These are phyloP conservation scores for Bradypodion ventrale DNA, from an alignment of 2,797 vertebrate genomes.

Conservation along the genomic window DNA sequence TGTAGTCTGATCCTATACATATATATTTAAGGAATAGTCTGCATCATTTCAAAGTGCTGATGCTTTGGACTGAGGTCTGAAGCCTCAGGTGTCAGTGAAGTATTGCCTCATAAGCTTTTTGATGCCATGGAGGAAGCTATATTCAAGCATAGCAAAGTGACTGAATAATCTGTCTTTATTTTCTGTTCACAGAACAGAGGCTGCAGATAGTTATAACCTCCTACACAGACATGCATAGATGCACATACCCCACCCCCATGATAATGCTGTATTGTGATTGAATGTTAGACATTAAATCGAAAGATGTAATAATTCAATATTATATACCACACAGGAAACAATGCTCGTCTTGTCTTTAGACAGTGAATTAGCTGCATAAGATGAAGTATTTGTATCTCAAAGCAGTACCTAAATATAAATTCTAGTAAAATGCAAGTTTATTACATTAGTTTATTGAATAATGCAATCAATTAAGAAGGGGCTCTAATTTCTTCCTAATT, in stretches of 20 bases:
- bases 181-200: not conserved
- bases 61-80: not conserved
- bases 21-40: not conserved
- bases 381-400: too few species aligned
- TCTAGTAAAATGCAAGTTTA: not conserved
- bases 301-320: not conserved
- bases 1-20: not conserved
- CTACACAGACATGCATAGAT: not conserved
- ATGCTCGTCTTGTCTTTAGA: not conserved
- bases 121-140: not conserved
- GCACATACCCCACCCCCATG: too few species aligned
- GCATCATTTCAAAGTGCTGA: not conserved
- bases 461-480: conserved; percentile 13
- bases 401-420: not conserved
- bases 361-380: not conserved
- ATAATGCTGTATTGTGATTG: too few species aligned
- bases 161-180: not conserved
- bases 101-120: not conserved
- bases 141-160: not conserved
- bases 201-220: not conserved
- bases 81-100: not conserved
- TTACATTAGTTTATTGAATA: not conserved
- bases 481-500: conserved; percentile 6
- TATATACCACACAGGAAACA: not conserved
- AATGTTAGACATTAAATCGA: not conserved